phyloP scores from a whole-genome alignment of 2,797 vertebrate species.

The Acipenser oxyrinchus region DNA sequence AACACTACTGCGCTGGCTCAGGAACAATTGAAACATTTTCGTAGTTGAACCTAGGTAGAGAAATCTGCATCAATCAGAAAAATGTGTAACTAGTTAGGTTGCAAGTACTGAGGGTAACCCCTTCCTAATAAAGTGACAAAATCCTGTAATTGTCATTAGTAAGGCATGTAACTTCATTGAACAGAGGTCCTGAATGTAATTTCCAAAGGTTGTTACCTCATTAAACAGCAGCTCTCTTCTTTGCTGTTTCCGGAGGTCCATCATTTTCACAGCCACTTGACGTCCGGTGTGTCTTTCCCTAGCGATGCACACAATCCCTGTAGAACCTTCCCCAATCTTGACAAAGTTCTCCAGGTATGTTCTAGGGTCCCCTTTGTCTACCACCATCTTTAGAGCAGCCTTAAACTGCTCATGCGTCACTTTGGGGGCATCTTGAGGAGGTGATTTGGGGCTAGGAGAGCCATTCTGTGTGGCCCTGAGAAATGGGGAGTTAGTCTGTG shows the following conservation, averaged over 20 bases:
- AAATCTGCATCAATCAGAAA: too few relatives aligned
- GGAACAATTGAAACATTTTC: too few relatives aligned
- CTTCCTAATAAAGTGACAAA: too few relatives aligned
- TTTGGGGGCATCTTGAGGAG: slow-evolving; percentile 72
- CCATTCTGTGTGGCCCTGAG: slow-evolving; percentile 69
- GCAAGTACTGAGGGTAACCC: too few relatives aligned
- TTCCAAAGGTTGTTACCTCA: slow-evolving; percentile 60
- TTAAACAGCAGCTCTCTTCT: slow-evolving; percentile 95
- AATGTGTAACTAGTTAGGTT: too few relatives aligned
- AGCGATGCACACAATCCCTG: slow-evolving; percentile 91
- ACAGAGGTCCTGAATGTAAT: too few relatives aligned
- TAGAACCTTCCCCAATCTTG: slow-evolving; percentile 96
- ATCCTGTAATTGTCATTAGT: too few relatives aligned
- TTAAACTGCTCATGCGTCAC: slow-evolving; percentile 97
- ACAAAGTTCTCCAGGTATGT: slow-evolving; percentile 87
- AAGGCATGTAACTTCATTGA: too few relatives aligned
- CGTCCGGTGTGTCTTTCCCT: slow-evolving; percentile 89
- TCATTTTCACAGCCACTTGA: slow-evolving; percentile 97
- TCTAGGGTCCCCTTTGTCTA: slow-evolving; percentile 92
- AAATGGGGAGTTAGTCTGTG: slow-evolving; percentile 84
- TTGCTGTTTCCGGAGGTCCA: slow-evolving; percentile 95
- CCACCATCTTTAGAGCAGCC: slow-evolving; percentile 93
- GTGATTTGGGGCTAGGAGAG: slow-evolving; percentile 49
- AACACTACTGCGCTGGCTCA: too few relatives aligned
- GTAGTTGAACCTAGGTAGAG: too few relatives aligned